Base-by-base conservation (phyloP, 2,888 invertebrate species). In the Itoplectis maculator region DNA sequence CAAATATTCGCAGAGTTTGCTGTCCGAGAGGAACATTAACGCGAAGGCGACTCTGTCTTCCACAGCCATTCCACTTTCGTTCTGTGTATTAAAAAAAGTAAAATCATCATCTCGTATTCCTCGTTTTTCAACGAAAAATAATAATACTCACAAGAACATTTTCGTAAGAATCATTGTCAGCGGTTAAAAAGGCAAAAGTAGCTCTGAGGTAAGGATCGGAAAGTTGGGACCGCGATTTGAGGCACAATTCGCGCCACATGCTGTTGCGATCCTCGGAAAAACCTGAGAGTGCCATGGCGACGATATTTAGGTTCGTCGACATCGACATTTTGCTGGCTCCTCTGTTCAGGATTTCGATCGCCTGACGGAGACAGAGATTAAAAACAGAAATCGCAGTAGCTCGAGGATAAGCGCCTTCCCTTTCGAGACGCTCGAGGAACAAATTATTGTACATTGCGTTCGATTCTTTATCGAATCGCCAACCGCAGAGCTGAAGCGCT, bases 311-410 rank as follows among this genome's bases (percentile, higher is more conserved):
- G 88, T 93, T 93, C 2, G 93, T 92, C 9, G 90, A 86, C 61
- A 87, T 84, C 0, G 90, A 83, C 88, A 90, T 89, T 87, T 92
- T 92, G 63, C 93, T 94, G 9, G 95, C 95, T 3, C 96, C 97
- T 85, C 96, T 95, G 85, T 96, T 96, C 78, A 99, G 94, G 89
- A 98, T 96, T 89, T 97, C 97, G 77, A 98, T 96, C 40, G 98
- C 98, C 88, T 95, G 93, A 78, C 96, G 95, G 86, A 99, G 94
- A 91, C 97, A 96, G 88, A 98, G 94, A 93, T 98, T 97, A 93
- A 98, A 99, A 73, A 98, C 96, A 65, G 98, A 97, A 77, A 99
- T 96, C 79, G 98, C 97, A 47, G 98, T 98, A 51, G 98, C 98
- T 91, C 98, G 95, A 76, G 96, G 95, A 93, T 96, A 95, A 87